Conservation (phyloP, 2,888 invertebrate genomes). For the Trypoxylon attenuatum region DNA sequence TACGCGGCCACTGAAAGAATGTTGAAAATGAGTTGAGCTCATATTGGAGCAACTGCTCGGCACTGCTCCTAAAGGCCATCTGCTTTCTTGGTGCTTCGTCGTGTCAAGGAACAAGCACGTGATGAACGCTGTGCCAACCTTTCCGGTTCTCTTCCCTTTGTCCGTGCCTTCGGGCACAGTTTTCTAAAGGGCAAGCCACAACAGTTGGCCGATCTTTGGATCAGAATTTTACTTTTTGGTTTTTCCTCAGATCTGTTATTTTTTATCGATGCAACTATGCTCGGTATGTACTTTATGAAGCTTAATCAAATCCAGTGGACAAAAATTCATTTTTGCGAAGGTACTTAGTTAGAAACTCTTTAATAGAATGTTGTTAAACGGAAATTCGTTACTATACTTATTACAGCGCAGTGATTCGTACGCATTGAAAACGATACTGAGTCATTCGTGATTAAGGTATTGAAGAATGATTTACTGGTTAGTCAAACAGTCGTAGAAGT, state of each 20-base stretch:
- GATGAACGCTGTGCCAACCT: neutral
- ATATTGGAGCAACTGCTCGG: neutral
- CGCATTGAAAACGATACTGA: too few relatives aligned
- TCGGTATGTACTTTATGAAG: too few relatives aligned
- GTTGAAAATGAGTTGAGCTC: constrained; percentile 1
- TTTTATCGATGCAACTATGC: neutral
- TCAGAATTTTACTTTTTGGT: neutral
- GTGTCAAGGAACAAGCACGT: constrained; percentile 1
- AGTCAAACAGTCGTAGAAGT: too few relatives aligned
- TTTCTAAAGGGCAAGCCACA: neutral
- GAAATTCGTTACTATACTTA: too few relatives aligned
- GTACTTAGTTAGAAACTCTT: too few relatives aligned
- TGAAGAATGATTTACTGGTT: too few relatives aligned
- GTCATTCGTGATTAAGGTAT: too few relatives aligned
- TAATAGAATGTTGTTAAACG: too few relatives aligned
- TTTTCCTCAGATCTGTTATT: neutral
- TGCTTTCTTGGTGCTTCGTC: neutral
- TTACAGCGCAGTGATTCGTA: too few relatives aligned
- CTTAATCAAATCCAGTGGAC: too few relatives aligned
- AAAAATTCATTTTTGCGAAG: too few relatives aligned
- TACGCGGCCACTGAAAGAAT: constrained; percentile 28
- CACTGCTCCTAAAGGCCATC: neutral
- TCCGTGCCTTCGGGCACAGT: neutral
- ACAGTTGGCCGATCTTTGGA: neutral
- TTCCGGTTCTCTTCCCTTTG: neutral